A percentile compares a stretch with the other conserved stretches of the same genome.
These are phyloP conservation scores for Heliconius cydno DNA, from an alignment of 2,888 invertebrate species.

Conservation along the genomic window DNA sequence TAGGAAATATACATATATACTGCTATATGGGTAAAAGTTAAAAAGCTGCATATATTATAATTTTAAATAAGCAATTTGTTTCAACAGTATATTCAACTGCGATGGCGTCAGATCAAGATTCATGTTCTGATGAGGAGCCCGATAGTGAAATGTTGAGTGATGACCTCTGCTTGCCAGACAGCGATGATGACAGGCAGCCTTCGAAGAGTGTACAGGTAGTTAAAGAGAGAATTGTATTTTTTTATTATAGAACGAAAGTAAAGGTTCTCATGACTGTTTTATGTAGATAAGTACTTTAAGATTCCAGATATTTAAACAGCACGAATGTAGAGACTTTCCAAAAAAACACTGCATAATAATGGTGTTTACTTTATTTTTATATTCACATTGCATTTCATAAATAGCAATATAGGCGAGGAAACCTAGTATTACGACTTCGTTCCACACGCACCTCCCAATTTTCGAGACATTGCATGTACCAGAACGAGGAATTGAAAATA, in stretches of 20 bases:
- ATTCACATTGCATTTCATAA: too few species aligned
- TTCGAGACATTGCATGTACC: too few species aligned
- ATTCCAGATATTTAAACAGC: too few species aligned
- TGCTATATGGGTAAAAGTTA: not conserved
- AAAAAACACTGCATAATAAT: too few species aligned
- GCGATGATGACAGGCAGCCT: slow-evolving; percentile 87
- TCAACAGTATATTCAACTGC: slow-evolving; percentile 56
- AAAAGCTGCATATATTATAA: not conserved
- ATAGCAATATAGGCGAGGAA: too few species aligned
- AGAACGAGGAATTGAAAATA: too few species aligned
- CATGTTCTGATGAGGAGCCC: slow-evolving; percentile 79
- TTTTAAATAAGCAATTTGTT: not conserved
- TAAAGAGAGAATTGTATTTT: not conserved
- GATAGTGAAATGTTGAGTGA: slow-evolving; percentile 86
- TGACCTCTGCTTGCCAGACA: slow-evolving; percentile 90
- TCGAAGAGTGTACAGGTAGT: slow-evolving; percentile 64
- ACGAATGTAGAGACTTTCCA: too few species aligned
- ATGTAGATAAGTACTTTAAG: not conserved
- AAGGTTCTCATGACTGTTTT: not conserved
- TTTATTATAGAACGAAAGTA: not conserved
- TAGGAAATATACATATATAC: too few species aligned
- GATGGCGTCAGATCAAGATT: slow-evolving; percentile 79
- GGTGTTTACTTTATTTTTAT: too few species aligned
- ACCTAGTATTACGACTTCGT: too few species aligned
- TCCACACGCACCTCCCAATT: too few species aligned